Base-by-base conservation (phyloP, 1,140 invertebrate species). In the Lepidurus apus region DNA sequence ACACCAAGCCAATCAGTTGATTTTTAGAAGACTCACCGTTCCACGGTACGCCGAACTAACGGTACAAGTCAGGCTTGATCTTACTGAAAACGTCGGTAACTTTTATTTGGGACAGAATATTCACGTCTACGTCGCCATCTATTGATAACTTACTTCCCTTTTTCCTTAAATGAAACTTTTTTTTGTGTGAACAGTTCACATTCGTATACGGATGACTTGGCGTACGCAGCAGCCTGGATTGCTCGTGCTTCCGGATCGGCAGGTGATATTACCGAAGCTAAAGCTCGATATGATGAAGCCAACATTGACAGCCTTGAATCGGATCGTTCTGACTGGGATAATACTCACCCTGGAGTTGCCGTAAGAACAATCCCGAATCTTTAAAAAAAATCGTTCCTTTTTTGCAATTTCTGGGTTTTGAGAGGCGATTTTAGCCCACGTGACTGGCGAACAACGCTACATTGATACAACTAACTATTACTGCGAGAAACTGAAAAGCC, bases 151-250 rank as follows among this genome's bases (percentile, higher is more conserved):
- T 26, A 26, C 26, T 26, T 26, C 26, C 26, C 26, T 2, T 26
- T 26, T 2, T 26, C 26, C 2, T 26, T 26, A 26, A 1, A 26
- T 26, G 1, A 26, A 26, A 26, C 26, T 1, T 26, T 1, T 26
- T 26, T 26, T 26, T 26, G 26, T 26, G 26, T 26, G 2, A 26
- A 9, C 76, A 89, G 88, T 77, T 87, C 87, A 13, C 85, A 86
- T 4, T 88, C 87, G 73, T 90, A 89, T 80, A 88, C 87, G 1
- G 90, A 91, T 81, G 90, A 91, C 80, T 83, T 91, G 75, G 86
- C 87, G 0, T 91, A 89, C 89, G 88, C 89, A 0, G 89, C 89
- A 0, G 84, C 86, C 4, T 91, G 90, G 90, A 83, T 91, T 7
- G 90, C 87, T 84, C 86, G 87, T 78, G 89, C 89, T 6, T 90